Conservation (phyloP, 2,888 invertebrate species). For the Drosophila parthenogenetica region DNA sequence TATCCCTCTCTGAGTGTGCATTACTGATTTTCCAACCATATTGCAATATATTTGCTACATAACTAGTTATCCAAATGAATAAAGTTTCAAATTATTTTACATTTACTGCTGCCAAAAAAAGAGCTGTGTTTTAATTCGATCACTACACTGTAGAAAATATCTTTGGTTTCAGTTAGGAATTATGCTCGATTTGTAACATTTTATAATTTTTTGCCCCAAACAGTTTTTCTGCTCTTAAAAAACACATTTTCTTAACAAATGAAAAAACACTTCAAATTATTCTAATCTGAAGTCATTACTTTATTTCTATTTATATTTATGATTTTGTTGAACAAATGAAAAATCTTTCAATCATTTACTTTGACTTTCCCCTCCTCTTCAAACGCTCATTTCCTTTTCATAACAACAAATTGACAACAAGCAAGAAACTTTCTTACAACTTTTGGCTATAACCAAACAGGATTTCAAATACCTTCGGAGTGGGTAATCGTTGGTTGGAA, state of each 20-base stretch:
- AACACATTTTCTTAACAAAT: no score
- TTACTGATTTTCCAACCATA: slow-evolving; percentile 9
- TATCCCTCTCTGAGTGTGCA: background rate
- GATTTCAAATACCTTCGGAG: no score
- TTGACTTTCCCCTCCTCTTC: background rate
- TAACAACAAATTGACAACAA: background rate
- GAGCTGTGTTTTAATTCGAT: background rate
- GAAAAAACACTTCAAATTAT: background rate
- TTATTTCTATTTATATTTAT: background rate
- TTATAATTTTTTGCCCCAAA: no score
- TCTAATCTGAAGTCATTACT: background rate
- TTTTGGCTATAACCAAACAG: background rate
- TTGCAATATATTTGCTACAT: slow-evolving; percentile 23
- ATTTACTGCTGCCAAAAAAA: slow-evolving; percentile 23
- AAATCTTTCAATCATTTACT: slow-evolving; percentile 19
- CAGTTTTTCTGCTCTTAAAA: no score
- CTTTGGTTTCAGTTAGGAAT: no score
- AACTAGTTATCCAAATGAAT: slow-evolving; percentile 32
- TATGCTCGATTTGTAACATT: no score
- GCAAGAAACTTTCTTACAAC: slow-evolving; percentile 32
- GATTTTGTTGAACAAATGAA: slow-evolving; percentile 10
- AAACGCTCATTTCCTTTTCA: background rate
- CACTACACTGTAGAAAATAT: slow-evolving; percentile 1
- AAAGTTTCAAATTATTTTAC: slow-evolving; percentile 28
- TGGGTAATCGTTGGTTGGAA: background rate